Base-by-base conservation (phyloP, 2,113 vertebrate species). In the Cricetomys ansorgei region DNA sequence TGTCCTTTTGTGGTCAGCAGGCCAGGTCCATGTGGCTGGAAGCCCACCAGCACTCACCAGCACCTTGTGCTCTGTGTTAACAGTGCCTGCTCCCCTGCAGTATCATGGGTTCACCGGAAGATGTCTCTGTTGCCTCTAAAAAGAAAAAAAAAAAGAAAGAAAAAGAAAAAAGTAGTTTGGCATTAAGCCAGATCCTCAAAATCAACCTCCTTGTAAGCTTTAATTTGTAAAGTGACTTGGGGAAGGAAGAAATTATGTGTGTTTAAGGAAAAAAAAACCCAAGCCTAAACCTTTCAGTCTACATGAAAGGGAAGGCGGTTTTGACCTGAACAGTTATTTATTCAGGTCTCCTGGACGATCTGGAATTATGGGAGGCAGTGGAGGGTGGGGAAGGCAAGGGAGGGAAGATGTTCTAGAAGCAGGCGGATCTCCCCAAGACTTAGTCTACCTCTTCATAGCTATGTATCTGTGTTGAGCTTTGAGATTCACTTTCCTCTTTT, bases 81-180 rank as follows among this genome's bases (percentile, higher is more conserved):
- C 34, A n/a, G 0, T 12, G 27, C 53, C 91, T 43, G 8, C 4
- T 59, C 4, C 5, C 53, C 34, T 95, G 97, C 88, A 97, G 65
- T 97, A 94, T 91, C 81, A 23, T 19, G 29, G 55, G 1, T 70
- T 98, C 96, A 84, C 98, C 98, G 98, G 94, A 97, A 98, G 98
- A 91, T 98, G 98, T 98, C 98, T 97, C 97, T 97, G 55, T 43
- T 96, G 97, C 65, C 17, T 94, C 88, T n/a, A 94, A 76, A 88
- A 86, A 73, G 83, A 37, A 37, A 43, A 92, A 73, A 81, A 70
- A 75, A 43, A 59, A 55, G 90, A 59, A 59, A 83, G 87, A 73
- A 65, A 45, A 48, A 91, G 48, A 88, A 65, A 91, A 73, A 65
- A 37, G 19, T 40, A 88, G n/a, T 76, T 77, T 25, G 95, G 88